Evolutionary conservation across 1,140 invertebrate species (phyloP).

Genomic region (Danaus melanippus): DNA sequence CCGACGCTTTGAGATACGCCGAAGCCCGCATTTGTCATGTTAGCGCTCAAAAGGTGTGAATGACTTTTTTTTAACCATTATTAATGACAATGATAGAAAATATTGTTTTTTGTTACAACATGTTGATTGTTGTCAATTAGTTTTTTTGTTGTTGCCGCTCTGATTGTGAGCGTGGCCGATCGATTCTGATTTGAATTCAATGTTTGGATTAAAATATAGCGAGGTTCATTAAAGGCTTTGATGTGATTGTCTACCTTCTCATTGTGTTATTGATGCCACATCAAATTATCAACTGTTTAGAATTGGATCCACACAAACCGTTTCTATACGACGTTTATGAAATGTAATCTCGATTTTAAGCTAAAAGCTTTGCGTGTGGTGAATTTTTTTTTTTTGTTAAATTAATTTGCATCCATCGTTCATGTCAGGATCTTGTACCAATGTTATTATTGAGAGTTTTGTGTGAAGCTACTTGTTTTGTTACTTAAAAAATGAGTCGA

Average conservation of each 20-base stretch:
- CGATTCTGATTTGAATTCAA: constrained; percentile 61
- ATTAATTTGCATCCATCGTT: constrained; percentile 21
- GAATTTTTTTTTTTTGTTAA: constrained; percentile 13
- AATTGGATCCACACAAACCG: too few species aligned
- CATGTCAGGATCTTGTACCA: constrained; percentile 26
- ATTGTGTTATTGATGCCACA: constrained; percentile 17
- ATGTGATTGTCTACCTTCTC: constrained; percentile 41
- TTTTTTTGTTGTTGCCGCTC: constrained; percentile 57
- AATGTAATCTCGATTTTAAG: too few species aligned
- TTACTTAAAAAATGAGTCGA: constrained; percentile 64
- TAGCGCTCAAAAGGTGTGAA: constrained; percentile 68
- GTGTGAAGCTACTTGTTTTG: constrained; percentile 34
- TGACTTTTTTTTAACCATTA: constrained; percentile 66
- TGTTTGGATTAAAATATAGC: constrained; percentile 64
- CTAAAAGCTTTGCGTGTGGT: constrained; percentile 10
- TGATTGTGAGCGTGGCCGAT: constrained; percentile 58
- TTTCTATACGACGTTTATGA: too few species aligned
- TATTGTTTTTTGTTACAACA: constrained; percentile 67
- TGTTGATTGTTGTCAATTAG: constrained; percentile 70
- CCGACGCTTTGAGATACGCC: constrained; percentile 47
- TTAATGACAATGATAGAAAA: constrained; percentile 71
- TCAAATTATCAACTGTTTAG: too few species aligned
- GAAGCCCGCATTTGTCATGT: constrained; percentile 64
- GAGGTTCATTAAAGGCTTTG: constrained; percentile 50
- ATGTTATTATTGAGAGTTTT: constrained; percentile 31